These are phyloP conservation scores for Aphidius ervi DNA, from an alignment of 1,140 invertebrate genomes.

Conservation along the genomic window DNA sequence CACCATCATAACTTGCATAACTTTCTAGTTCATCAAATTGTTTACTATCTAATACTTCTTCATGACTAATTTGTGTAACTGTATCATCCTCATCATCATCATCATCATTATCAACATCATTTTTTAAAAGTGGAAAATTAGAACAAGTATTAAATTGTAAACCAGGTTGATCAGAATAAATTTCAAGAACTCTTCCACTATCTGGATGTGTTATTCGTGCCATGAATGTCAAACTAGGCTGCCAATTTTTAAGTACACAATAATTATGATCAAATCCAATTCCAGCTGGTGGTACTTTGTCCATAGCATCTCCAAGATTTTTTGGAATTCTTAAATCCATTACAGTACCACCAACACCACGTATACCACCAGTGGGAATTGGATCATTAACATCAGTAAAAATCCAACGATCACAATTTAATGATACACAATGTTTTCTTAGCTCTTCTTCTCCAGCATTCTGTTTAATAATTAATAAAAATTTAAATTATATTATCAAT, in stretches of 20 bases:
- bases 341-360: slow-evolving; percentile 55
- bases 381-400: slow-evolving; percentile 60
- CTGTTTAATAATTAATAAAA: slow-evolving; percentile 19
- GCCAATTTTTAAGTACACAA: slow-evolving; percentile 48
- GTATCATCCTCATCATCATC: slow-evolving; percentile 22
- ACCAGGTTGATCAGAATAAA: slow-evolving; percentile 79
- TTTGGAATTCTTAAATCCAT: slow-evolving; percentile 59
- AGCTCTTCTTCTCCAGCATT: slow-evolving; percentile 49
- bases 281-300: slow-evolving; percentile 38
- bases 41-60: slow-evolving; percentile 4
- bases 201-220: slow-evolving; percentile 61
- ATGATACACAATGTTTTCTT: slow-evolving; percentile 66
- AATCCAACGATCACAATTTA: slow-evolving; percentile 73
- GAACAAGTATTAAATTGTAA: slow-evolving; percentile 85
- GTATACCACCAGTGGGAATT: slow-evolving; percentile 72
- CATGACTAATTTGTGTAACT: slow-evolving; percentile 4
- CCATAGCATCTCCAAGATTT: slow-evolving; percentile 42
- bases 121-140: slow-evolving; percentile 56
- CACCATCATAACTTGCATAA: slow-evolving; percentile 1
- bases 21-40: slow-evolving; percentile 8
- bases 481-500: background rate
- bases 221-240: slow-evolving; percentile 29
- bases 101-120: slow-evolving; percentile 23
- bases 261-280: slow-evolving; percentile 64
- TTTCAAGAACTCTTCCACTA: slow-evolving; percentile 68